Percentiles rank a stretch among this genome's conserved stretches.
Conservation (phyloP, 1,140 invertebrate genomes). For the Acromyrmex echinatior region DNA sequence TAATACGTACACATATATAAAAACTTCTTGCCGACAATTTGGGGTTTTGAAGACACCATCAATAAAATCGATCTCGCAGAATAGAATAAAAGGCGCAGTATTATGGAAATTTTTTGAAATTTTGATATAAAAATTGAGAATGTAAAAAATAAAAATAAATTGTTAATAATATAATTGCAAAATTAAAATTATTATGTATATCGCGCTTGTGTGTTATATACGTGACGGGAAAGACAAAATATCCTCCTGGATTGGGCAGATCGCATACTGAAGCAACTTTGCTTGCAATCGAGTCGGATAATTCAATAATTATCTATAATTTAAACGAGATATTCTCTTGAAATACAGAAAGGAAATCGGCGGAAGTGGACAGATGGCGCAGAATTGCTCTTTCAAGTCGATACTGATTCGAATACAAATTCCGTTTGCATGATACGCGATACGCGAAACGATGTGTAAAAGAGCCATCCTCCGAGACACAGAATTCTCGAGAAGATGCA, state of each 20-base stretch:
- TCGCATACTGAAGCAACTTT: not conserved
- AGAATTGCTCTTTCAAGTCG: conserved; percentile 40
- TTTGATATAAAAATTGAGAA: not conserved
- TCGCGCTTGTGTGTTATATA: not conserved
- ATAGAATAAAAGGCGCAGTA: too few relatives aligned
- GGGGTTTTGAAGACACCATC: too few relatives aligned
- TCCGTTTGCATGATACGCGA: conserved; percentile 35
- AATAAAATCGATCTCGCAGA: too few relatives aligned
- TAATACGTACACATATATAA: too few relatives aligned
- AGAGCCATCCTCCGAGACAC: conserved; percentile 50
- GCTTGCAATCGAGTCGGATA: not conserved
- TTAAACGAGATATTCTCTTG: not conserved
- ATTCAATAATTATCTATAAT: conserved; percentile 16
- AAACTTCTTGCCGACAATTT: too few relatives aligned
- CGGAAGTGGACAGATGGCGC: not conserved
- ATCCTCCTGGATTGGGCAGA: not conserved
- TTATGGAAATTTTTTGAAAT: not conserved
- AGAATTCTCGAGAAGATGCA: conserved; percentile 34
- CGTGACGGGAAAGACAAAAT: not conserved
- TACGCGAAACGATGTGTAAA: conserved; percentile 63
- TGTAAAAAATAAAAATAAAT: not conserved
- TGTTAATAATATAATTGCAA: not conserved
- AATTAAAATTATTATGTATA: conserved; percentile 4
- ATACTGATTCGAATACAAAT: conserved; percentile 63
- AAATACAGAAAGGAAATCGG: conserved; percentile 36